Evolutionary conservation across 2,888 invertebrate genomes (phyloP).

Genomic region (Laspeyria flexula): DNA sequence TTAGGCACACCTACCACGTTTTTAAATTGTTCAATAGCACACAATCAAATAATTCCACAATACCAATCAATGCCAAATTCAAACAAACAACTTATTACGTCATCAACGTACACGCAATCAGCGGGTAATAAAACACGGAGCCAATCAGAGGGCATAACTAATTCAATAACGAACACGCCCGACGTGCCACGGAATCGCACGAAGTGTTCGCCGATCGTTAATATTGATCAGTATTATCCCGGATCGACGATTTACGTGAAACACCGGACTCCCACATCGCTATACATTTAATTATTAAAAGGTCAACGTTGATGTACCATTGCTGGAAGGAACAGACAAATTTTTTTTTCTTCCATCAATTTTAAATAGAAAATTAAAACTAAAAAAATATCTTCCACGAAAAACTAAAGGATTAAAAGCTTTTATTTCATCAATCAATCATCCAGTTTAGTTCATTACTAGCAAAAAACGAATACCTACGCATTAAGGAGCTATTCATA

Average conservation of each 20-base stretch:
- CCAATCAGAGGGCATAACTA: slow-evolving; percentile 62
- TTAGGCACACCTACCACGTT: too few relatives aligned
- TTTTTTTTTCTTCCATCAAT: too few relatives aligned
- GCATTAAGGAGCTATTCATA: too few relatives aligned
- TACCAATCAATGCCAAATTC: slow-evolving; percentile 39
- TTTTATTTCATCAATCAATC: too few relatives aligned
- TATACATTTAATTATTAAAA: slow-evolving; percentile 75
- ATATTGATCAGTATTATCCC: slow-evolving; percentile 73
- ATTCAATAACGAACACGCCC: slow-evolving; percentile 54
- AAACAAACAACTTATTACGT: slow-evolving; percentile 39
- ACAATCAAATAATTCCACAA: slow-evolving; percentile 6
- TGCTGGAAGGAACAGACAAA: slow-evolving; percentile 37
- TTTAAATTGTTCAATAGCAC: too few relatives aligned
- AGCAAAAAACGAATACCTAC: too few relatives aligned
- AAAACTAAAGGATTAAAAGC: too few relatives aligned
- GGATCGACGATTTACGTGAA: slow-evolving; percentile 58
- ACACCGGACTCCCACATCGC: slow-evolving; percentile 57
- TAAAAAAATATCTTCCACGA: too few relatives aligned
- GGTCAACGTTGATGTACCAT: slow-evolving; percentile 31
- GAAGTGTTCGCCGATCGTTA: slow-evolving; percentile 56
- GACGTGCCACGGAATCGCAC: slow-evolving; percentile 33
- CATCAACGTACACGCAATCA: slow-evolving; percentile 43
- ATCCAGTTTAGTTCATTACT: too few relatives aligned
- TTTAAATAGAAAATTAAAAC: too few relatives aligned
- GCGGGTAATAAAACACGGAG: slow-evolving; percentile 35